Evolutionary conservation across 2,888 invertebrate genomes (phyloP).

Genomic region (Leptinotarsa peninsularis): DNA sequence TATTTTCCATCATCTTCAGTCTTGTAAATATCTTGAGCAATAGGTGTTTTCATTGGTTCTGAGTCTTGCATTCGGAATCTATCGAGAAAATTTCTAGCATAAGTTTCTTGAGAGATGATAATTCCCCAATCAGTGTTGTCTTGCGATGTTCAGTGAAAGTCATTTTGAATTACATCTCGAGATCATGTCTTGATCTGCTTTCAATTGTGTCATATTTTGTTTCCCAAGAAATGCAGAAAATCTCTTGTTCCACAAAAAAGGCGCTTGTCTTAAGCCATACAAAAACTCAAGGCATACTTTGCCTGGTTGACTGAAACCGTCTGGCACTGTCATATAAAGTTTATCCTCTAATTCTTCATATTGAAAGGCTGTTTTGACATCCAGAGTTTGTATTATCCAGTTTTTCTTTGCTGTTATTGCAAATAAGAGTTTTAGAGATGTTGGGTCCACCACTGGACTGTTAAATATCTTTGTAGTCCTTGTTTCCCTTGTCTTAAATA

Average conservation of each 20-base stretch:
- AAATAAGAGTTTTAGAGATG: slow-evolving; percentile 6
- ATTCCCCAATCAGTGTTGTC: not conserved
- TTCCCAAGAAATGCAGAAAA: not conserved
- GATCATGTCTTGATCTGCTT: not conserved
- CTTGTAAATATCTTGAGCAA: too few relatives aligned
- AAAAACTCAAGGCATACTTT: not conserved
- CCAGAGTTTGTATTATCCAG: slow-evolving; percentile 13
- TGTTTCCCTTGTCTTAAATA: not conserved
- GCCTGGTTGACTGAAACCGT: slow-evolving; percentile 9
- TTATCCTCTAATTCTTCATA: not conserved
- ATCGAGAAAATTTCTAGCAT: too few relatives aligned
- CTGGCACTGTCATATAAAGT: slow-evolving; percentile 17
- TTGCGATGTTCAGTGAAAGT: not conserved
- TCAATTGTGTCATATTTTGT: not conserved
- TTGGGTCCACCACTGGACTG: not conserved
- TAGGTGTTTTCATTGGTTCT: too few relatives aligned
- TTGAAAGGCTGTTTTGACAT: slow-evolving; percentile 1
- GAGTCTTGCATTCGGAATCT: too few relatives aligned
- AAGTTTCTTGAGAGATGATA: not conserved
- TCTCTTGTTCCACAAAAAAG: not conserved
- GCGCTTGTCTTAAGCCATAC: slow-evolving; percentile 2
- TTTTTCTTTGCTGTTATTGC: slow-evolving; percentile 17
- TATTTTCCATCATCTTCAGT: too few relatives aligned
- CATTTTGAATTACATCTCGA: not conserved
- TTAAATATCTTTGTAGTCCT: not conserved